Conservation (phyloP, 2,113 vertebrate genomes). For the Microtus oregoni region DNA sequence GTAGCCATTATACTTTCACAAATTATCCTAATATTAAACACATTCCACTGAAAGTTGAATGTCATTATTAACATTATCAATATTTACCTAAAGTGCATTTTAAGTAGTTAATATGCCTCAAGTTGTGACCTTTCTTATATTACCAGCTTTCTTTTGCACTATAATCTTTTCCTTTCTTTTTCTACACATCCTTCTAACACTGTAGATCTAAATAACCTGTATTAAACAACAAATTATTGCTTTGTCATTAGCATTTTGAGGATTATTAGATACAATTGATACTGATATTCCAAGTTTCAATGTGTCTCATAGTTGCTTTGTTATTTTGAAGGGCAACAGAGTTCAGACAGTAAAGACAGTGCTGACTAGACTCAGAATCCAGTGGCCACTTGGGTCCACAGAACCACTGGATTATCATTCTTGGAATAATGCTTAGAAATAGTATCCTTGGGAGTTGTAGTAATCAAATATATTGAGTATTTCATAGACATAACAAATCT, state of each 20-base stretch:
- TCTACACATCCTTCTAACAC: neutral
- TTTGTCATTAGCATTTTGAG: neutral
- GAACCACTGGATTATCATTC: neutral
- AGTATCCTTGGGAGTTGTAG: neutral
- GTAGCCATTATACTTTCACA: conserved; percentile 49
- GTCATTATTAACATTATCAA: conserved; percentile 56
- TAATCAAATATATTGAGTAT: neutral
- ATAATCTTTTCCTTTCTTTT: neutral
- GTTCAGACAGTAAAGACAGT: neutral
- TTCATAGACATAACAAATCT: neutral
- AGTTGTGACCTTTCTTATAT: conserved; percentile 20
- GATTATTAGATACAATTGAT: neutral
- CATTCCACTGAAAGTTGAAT: conserved; percentile 26
- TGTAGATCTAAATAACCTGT: neutral
- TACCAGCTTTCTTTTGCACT: neutral
- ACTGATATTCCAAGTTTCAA: neutral
- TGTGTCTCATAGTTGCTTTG: neutral
- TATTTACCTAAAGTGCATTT: conserved; percentile 55
- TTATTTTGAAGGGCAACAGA: neutral
- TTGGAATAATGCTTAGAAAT: neutral
- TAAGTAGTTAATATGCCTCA: conserved; percentile 24
- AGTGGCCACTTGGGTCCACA: neutral
- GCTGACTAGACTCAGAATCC: neutral
- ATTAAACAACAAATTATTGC: neutral
- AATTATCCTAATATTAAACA: conserved; percentile 49